Evolutionary conservation across 2,797 vertebrate species (phyloP), one percentile per base, ranked within the genome.

Genomic region (Acridotheres tristis): DNA sequence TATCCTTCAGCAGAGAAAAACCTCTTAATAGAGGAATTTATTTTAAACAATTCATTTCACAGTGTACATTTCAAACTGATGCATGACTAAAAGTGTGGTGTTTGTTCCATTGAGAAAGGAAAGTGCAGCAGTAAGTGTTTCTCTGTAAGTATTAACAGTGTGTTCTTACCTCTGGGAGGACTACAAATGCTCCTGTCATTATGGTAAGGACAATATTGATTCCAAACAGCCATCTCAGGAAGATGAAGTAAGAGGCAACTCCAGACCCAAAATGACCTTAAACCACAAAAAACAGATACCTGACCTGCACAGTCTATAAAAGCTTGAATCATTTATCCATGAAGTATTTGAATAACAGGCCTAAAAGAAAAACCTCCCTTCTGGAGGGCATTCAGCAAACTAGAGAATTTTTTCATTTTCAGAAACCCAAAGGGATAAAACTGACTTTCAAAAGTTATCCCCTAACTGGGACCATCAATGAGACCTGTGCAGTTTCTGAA

Each of bases 181-280:
- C 98, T 6, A 99, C 98, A 93, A 99, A 99, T 12, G 99, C 99
- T 94, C 99, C 99, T 0, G 99, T 99, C 99, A 99, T 98, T 82
- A 99, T 97, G 25, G 99, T 99, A 26, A 99, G 98, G 91, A 99
- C 98, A 19, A 99, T 99, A 96, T 99, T 99, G 96, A 99, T 99
- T 63, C 99, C 99, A 96, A 99, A 99, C 26, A 99, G 93, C 99
- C 99, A 99, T 82, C 99, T 98, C 82, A 99, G 95, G 97, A 99
- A 99, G 96, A 99, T 99, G 92, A 99, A 99, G 85, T 99, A 99
- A 66, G 99, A 99, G 10, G 99, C 99, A 40, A 99, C 99, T 2
- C 99, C 99, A 1, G 99, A 99, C 12, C 99, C 99, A 97, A 99
- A 99, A 94, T 99, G 99, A 98, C 99, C 99, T 99, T 69, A 74